A percentile compares a stretch with the other conserved stretches of the same genome.
These are phyloP conservation scores for Hermetia illucens DNA, from an alignment of 1,140 invertebrate genomes.

Conservation along the genomic window DNA sequence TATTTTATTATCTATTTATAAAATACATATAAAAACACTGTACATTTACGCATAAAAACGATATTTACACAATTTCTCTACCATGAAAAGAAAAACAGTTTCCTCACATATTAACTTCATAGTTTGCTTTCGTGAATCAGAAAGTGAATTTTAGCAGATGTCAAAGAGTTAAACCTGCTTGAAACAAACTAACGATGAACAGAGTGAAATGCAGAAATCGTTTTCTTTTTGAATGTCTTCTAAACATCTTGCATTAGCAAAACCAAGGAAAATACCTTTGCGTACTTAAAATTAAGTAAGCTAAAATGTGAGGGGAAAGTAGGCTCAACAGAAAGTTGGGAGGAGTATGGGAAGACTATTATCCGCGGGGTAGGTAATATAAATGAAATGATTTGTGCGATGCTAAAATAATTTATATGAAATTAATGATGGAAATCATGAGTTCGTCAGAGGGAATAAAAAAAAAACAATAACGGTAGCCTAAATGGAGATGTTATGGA, in stretches of 20 bases:
- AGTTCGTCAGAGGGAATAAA: no score
- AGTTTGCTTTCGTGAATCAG: background rate
- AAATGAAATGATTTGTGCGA: background rate
- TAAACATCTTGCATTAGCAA: background rate
- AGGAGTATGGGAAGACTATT: background rate
- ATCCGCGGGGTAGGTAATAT: no score
- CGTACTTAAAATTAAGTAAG: background rate
- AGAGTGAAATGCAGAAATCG: no score
- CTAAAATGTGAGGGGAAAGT: background rate
- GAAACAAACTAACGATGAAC: no score
- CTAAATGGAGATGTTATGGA: background rate
- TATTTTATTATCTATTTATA: slow-evolving; percentile 2
- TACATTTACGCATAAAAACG: slow-evolving; percentile 1
- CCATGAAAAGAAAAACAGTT: background rate
- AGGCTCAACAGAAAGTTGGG: background rate
- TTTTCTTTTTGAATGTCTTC: background rate
- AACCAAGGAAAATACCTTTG: background rate
- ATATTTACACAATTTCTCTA: slow-evolving; percentile 3
- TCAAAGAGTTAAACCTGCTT: no score
- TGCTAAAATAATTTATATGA: slow-evolving; percentile 1
- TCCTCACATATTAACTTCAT: background rate
- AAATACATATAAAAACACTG: slow-evolving; percentile 3
- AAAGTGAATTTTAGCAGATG: no score
- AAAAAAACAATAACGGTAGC: no score
- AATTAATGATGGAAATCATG: background rate